Evolutionary conservation across 1,140 invertebrate species (phyloP).

Genomic region (Ylistrum balloti): DNA sequence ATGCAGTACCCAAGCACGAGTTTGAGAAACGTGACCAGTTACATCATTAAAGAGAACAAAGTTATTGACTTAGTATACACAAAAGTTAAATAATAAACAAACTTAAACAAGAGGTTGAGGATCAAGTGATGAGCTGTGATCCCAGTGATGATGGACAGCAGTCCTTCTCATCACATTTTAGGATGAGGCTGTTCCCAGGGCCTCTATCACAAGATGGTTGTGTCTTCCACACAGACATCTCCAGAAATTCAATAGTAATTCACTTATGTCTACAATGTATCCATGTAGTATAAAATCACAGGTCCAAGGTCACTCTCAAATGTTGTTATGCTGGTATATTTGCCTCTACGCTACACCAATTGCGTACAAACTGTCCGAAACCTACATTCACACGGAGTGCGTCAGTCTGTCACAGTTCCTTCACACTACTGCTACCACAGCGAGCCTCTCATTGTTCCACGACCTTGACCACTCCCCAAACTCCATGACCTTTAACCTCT

Average conservation of each 20-base stretch:
- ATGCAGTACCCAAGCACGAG: not conserved
- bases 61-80: slow-evolving; percentile 29
- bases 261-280: slow-evolving; percentile 20
- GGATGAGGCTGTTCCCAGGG: not conserved
- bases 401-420: not conserved
- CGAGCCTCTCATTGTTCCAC: not conserved
- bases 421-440: not conserved
- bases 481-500: slow-evolving; percentile 37
- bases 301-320: not conserved
- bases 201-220: not conserved
- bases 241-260: slow-evolving; percentile 14
- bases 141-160: not conserved
- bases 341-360: not conserved
- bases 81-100: slow-evolving; percentile 10
- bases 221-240: not conserved
- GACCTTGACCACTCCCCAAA: slow-evolving; percentile 31
- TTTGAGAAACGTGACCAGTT: not conserved
- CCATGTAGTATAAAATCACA: slow-evolving; percentile 13
- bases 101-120: not conserved
- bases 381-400: not conserved
- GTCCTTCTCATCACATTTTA: not conserved
- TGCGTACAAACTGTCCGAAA: not conserved
- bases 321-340: not conserved
- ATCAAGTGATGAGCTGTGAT: not conserved
- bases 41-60: not conserved